These are phyloP conservation scores for Drosophila sordidula DNA, from an alignment of 2,888 invertebrate genomes.

Conservation along the genomic window DNA sequence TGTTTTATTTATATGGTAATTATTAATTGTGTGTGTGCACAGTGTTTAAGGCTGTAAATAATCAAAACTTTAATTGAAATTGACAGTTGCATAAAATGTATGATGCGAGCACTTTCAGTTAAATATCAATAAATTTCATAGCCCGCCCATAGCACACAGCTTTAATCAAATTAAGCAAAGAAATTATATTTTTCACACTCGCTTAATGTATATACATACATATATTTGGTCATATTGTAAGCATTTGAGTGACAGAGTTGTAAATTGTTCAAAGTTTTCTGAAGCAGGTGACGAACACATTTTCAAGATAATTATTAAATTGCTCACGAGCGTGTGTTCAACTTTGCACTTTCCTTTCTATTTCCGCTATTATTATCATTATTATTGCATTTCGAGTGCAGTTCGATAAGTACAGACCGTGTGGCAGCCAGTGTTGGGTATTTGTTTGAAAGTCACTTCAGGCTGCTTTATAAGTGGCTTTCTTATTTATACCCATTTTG, in stretches of 20 bases:
- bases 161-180: constrained; percentile 8
- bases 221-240: neutral
- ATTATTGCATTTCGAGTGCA: constrained; percentile 17
- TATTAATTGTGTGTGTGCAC: constrained; percentile 43
- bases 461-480: constrained; percentile 56
- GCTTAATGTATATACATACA: neutral
- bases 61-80: constrained; percentile 58
- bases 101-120: constrained; percentile 37
- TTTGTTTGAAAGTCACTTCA: constrained; percentile 49
- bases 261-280: constrained; percentile 25
- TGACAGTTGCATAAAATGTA: constrained; percentile 53
- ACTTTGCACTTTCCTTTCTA: neutral
- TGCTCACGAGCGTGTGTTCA: constrained; percentile 4
- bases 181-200: constrained; percentile 8
- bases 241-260: neutral
- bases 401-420: constrained; percentile 4
- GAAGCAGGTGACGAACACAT: neutral
- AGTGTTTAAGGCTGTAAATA: constrained; percentile 55
- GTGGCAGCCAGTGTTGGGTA: constrained; percentile 20
- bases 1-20: constrained; percentile 42
- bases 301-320: constrained; percentile 13
- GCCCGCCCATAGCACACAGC: neutral
- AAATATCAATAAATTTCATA: constrained; percentile 45
- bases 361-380: neutral
- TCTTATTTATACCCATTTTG: constrained; percentile 55